A percentile compares a stretch with the other conserved stretches of the same genome.
Evolutionary conservation across 2,113 vertebrate genomes (phyloP).

Genomic region (Athene noctua): DNA sequence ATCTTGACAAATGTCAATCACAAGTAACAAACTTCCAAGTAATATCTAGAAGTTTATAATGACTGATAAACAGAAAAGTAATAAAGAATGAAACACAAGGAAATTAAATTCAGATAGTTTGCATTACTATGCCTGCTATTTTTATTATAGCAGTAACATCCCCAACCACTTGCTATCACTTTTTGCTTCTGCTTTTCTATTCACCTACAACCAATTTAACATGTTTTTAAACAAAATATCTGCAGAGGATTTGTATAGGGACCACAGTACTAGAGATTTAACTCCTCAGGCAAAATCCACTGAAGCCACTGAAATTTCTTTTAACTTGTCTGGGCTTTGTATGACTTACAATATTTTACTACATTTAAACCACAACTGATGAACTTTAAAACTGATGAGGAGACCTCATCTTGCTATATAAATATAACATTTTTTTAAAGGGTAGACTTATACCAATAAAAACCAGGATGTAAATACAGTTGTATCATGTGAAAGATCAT

Average conservation of each 20-base stretch:
- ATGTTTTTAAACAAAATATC: not conserved
- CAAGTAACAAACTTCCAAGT: not conserved
- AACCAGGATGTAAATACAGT: not conserved
- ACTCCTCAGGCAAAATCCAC: not conserved
- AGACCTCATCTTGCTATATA: not conserved
- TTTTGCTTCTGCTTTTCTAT: not conserved
- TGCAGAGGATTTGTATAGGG: not conserved
- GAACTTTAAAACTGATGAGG: not conserved
- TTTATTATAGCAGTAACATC: not conserved
- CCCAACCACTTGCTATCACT: not conserved
- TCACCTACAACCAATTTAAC: not conserved
- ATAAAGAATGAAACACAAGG: not conserved
- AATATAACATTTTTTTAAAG: not conserved
- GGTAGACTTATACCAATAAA: not conserved
- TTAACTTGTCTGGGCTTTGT: not conserved
- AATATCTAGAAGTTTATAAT: not conserved
- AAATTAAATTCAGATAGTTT: conserved; percentile 4
- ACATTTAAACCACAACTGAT: not conserved
- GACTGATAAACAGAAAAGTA: not conserved
- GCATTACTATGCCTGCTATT: not conserved
- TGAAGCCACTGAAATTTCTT: not conserved
- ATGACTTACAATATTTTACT: not conserved
- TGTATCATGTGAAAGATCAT: not conserved
- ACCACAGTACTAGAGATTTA: not conserved
- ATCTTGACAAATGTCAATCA: conserved; percentile 9